These are phyloP conservation scores for Octodonta nipae DNA, from an alignment of 2,888 invertebrate species.

Conservation along the genomic window DNA sequence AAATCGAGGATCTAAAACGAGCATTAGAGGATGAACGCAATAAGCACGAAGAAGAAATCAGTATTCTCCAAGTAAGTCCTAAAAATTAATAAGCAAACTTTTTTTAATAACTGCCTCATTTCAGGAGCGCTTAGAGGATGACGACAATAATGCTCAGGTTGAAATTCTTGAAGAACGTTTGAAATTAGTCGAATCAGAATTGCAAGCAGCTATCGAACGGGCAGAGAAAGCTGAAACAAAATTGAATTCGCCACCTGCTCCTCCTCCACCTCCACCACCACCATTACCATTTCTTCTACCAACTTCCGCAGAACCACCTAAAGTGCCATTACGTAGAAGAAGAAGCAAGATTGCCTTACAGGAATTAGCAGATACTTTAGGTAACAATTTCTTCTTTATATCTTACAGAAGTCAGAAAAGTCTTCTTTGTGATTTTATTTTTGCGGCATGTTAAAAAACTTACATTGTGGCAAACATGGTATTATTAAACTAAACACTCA, in stretches of 20 bases:
- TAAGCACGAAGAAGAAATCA: conserved; percentile 43
- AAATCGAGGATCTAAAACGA: conserved; percentile 49
- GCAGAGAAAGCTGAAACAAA: conserved; percentile 44
- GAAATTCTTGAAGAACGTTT: conserved; percentile 58
- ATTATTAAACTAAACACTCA: too few species aligned
- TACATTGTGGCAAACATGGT: too few species aligned
- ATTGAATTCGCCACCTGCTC: conserved; percentile 37
- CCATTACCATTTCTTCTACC: conserved; percentile 17
- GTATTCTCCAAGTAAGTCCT: conserved; percentile 43
- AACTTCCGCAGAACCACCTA: conserved; percentile 21
- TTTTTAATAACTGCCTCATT: conserved; percentile 18
- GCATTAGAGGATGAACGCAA: conserved; percentile 48
- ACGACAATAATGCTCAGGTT: conserved; percentile 51
- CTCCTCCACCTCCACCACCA: conserved; percentile 29
- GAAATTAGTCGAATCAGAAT: conserved; percentile 53
- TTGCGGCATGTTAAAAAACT: too few species aligned
- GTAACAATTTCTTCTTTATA: conserved; percentile 10
- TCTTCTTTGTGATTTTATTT: too few species aligned
- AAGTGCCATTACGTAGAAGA: conserved; percentile 41
- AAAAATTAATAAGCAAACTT: background rate
- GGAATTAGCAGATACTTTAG: conserved; percentile 23
- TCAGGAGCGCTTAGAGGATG: conserved; percentile 49
- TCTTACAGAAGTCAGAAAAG: too few species aligned
- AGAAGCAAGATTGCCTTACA: conserved; percentile 25
- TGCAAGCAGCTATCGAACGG: conserved; percentile 45